Evolutionary conservation across 2,797 vertebrate species (phyloP), one percentile per base, ranked within the genome.

Genomic region (Naso thynnoides): DNA sequence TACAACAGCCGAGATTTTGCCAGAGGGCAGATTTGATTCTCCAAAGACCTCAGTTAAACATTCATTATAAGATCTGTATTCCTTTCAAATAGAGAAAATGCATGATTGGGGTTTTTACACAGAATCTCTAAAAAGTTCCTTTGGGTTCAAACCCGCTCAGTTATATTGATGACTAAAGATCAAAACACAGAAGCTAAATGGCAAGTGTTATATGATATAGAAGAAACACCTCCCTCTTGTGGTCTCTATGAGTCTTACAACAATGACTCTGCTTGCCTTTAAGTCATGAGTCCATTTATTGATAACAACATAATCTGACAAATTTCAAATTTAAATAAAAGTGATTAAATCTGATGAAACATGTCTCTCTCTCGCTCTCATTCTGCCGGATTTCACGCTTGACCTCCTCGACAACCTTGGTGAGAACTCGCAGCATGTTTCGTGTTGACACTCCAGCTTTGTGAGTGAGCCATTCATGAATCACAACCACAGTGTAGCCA

Each of bases 221-320:
- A 14, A 50, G 70, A 88, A 91, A 88, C 83, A 81, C 38, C 72
- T 14, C 85, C 2, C 73, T 44, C 89, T 60, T 39, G 83, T 90
- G 90, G 87, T 27, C 18, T 1, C 5, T 2, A 0, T 14, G 24
- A 65, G 84, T 73, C 91, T 72, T 87, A 19, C 90, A 88, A 23
- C 0, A 5, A 56, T 29, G 19, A 9, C 36, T 31, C 9, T 27
- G 10, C 33, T 36, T 27, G 5, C 13, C 10, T 47, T 36, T 18
- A 2, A 70, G 21, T 59, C 33, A 7, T 7, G 38, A 24, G 18
- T 63, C 8, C 1, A 8, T 45, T 39, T 18, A 57, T 48, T 36
- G 48, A 21, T 21, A 2, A 29, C 11, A 1, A 47, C 5, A 18
- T 7, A 39, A 21, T 21, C 1, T 42, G 31, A 42, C 47, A 1